phyloP scores from a whole-genome alignment of 35 echinoderm and acorn worm species.

The Ptychodera flava region DNA sequence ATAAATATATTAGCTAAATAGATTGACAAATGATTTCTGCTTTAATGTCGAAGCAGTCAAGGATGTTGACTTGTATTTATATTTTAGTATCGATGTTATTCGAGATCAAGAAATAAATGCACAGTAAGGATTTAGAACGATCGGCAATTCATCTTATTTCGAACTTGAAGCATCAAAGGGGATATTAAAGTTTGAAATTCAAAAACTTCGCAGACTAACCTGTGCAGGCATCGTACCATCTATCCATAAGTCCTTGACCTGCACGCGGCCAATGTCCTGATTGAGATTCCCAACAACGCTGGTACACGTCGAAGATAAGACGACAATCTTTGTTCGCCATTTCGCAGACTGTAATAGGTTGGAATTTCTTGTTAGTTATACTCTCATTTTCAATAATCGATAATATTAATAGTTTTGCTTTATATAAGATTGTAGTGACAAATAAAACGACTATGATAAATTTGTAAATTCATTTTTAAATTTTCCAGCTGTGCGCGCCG shows the following conservation, averaged over 20 bases:
- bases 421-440: neutral
- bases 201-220: too few species aligned
- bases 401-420: neutral
- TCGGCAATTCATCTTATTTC: too few species aligned
- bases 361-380: neutral
- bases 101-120: too few species aligned
- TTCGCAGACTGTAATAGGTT: constrained; percentile 45
- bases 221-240: constrained; percentile 85
- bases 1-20: too few species aligned
- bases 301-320: constrained; percentile 63
- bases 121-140: too few species aligned
- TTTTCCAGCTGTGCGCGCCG: neutral
- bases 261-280: constrained; percentile 38
- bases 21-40: too few species aligned
- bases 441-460: neutral
- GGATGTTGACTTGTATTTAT: too few species aligned
- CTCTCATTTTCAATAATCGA: neutral
- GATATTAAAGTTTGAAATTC: too few species aligned
- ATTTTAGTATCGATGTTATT: too few species aligned
- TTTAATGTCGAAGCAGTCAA: too few species aligned
- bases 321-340: constrained; percentile 78
- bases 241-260: constrained; percentile 49
- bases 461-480: neutral
- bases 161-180: too few species aligned
- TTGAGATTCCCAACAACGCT: constrained; percentile 59